Evolutionary conservation across 2,113 vertebrate species (phyloP).

Genomic region (Leptosomus discolor): DNA sequence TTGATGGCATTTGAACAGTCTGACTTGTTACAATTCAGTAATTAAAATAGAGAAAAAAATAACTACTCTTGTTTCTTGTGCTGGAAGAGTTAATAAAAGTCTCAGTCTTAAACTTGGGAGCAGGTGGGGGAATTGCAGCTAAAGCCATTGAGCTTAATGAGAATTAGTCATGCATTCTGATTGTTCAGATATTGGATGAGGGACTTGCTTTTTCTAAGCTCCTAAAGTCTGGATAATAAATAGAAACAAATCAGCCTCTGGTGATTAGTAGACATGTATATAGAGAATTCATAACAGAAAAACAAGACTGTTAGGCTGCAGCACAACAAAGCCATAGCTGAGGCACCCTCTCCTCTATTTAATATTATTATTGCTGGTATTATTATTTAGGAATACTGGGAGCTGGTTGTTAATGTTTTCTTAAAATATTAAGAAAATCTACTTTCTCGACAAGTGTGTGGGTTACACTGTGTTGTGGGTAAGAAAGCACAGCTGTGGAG

Average conservation of each 20-base stretch:
- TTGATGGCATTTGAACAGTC: background rate
- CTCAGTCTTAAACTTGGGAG: conserved; percentile 3
- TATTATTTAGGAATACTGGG: background rate
- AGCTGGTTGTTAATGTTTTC: background rate
- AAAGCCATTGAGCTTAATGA: conserved; percentile 30
- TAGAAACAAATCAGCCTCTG: conserved; percentile 38
- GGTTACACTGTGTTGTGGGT: background rate
- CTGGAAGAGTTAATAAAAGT: conserved; percentile 23
- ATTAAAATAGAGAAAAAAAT: background rate
- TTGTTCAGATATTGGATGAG: conserved; percentile 1
- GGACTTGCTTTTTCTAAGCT: conserved; percentile 26
- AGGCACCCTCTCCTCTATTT: background rate
- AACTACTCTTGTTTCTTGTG: background rate
- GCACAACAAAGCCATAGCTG: background rate
- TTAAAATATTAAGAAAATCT: no score
- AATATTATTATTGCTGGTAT: background rate
- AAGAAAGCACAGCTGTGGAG: background rate
- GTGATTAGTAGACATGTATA: background rate
- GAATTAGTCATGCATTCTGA: conserved; percentile 26
- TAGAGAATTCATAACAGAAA: background rate
- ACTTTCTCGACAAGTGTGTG: background rate
- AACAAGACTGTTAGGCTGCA: background rate
- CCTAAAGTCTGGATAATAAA: conserved; percentile 30
- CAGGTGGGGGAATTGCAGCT: conserved; percentile 34
- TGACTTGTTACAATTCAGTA: background rate